Conservation (phyloP, 2,888 invertebrate species). For the Miltochrista miniata region DNA sequence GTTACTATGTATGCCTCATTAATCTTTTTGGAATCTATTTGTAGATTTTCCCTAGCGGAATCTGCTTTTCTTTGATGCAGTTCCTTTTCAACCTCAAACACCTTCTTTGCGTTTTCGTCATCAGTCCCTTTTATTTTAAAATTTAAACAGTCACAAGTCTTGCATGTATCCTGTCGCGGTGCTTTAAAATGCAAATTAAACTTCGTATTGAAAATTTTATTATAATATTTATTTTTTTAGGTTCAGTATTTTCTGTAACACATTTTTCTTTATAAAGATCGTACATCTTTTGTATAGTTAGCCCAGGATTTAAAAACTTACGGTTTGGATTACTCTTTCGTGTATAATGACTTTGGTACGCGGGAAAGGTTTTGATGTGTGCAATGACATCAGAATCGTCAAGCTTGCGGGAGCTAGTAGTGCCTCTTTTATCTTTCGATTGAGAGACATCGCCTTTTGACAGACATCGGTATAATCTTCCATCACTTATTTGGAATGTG, state of each 20-base stretch:
- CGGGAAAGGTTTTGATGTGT: conserved; percentile 34
- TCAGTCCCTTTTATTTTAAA: conserved; percentile 19
- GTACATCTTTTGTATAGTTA: conserved; percentile 24
- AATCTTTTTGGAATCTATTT: conserved; percentile 22
- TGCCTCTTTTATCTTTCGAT: conserved; percentile 27
- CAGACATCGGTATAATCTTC: conserved; percentile 26
- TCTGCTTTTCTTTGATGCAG: conserved; percentile 26
- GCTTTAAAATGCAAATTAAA: conserved; percentile 23
- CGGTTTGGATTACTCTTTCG: conserved; percentile 30
- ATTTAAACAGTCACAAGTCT: conserved; percentile 15
- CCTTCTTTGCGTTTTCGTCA: conserved; percentile 16
- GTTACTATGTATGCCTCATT: conserved; percentile 18
- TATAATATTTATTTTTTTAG: conserved; percentile 23
- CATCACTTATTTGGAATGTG: conserved; percentile 15
- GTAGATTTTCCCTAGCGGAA: conserved; percentile 26
- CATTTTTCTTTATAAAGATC: conserved; percentile 29
- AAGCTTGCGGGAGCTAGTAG: conserved; percentile 28
- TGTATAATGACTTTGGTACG: conserved; percentile 37
- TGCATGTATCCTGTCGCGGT: conserved; percentile 20
- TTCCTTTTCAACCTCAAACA: conserved; percentile 12
- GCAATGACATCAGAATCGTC: conserved; percentile 16
- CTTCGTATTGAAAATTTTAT: conserved; percentile 18
- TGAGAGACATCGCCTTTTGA: conserved; percentile 24
- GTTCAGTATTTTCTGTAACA: conserved; percentile 11
- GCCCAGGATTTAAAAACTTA: conserved; percentile 36